Conservation (phyloP, 2,113 vertebrate species). For the Rhipidura dahli region DNA sequence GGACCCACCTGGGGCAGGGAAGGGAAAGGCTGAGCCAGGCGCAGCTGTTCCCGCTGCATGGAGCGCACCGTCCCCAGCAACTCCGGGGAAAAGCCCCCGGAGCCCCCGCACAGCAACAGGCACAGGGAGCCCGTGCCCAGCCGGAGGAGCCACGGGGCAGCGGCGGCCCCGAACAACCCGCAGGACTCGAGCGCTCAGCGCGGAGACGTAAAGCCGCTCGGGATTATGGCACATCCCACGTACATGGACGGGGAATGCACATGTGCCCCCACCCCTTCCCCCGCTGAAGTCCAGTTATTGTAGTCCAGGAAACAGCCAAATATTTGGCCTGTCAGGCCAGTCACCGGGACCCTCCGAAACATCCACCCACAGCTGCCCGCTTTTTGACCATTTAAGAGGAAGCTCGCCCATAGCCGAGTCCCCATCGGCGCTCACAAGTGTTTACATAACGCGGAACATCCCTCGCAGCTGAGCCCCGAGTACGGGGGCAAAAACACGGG, state of each 20-base stretch:
- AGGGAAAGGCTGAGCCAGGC: no score
- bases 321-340: conserved; percentile 56
- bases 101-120: background rate
- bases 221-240: background rate
- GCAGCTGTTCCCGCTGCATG: accelerated
- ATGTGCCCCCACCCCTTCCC: background rate
- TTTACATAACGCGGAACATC: conserved; percentile 24
- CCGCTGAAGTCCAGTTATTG: conserved; percentile 14
- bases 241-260: background rate
- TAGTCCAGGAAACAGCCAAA: conserved; percentile 73
- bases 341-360: conserved; percentile 15
- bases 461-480: background rate
- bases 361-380: background rate
- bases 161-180: background rate
- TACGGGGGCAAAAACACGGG: background rate
- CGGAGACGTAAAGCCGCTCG: background rate
- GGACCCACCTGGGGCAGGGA: background rate
- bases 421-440: background rate
- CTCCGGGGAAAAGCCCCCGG: background rate
- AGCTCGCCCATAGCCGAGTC: background rate
- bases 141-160: accelerated
- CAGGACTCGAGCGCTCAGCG: background rate
- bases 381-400: conserved; percentile 21
- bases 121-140: accelerated
- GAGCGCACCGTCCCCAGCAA: background rate